Conservation (phyloP, 2,888 invertebrate species). For the Hydrotaea diabolus region DNA sequence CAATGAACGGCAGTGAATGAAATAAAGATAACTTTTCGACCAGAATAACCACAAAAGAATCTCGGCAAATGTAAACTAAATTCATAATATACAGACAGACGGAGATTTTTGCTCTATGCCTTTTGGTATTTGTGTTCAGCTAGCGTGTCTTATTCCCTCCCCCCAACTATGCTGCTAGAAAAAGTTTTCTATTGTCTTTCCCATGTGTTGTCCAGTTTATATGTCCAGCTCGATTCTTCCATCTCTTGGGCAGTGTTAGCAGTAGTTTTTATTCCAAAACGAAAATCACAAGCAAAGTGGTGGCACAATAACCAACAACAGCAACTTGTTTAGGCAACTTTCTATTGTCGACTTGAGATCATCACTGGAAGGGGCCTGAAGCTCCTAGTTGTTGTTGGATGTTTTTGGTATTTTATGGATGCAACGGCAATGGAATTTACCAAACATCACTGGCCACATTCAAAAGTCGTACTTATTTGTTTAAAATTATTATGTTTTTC, state of each 20-base stretch:
- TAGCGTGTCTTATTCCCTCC: too few species aligned
- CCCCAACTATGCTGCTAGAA: not conserved
- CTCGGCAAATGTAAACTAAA: constrained; percentile 10
- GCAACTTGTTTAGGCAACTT: constrained; percentile 66
- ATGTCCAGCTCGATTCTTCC: not conserved
- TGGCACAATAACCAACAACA: not conserved
- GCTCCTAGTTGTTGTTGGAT: constrained; percentile 3
- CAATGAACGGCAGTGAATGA: too few species aligned
- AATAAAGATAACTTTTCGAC: constrained; percentile 12
- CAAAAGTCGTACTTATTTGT: not conserved
- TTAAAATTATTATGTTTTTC: constrained; percentile 2
- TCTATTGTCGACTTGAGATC: constrained; percentile 62
- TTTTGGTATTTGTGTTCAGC: not conserved
- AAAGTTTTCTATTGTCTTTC: not conserved
- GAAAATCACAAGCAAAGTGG: constrained; percentile 6
- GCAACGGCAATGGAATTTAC: not conserved
- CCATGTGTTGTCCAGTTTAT: constrained; percentile 37
- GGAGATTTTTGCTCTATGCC: not conserved
- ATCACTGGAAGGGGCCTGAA: constrained; percentile 25
- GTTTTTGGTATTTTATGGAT: not conserved
- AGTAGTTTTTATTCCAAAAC: constrained; percentile 43
- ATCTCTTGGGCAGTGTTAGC: constrained; percentile 48
- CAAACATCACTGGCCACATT: not conserved
- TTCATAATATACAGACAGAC: not conserved
- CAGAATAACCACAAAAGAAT: constrained; percentile 8